A percentile compares a stretch with the other conserved stretches of the same genome.
Evolutionary conservation across 2,888 invertebrate species (phyloP).

Genomic region (Archips crataeganus): DNA sequence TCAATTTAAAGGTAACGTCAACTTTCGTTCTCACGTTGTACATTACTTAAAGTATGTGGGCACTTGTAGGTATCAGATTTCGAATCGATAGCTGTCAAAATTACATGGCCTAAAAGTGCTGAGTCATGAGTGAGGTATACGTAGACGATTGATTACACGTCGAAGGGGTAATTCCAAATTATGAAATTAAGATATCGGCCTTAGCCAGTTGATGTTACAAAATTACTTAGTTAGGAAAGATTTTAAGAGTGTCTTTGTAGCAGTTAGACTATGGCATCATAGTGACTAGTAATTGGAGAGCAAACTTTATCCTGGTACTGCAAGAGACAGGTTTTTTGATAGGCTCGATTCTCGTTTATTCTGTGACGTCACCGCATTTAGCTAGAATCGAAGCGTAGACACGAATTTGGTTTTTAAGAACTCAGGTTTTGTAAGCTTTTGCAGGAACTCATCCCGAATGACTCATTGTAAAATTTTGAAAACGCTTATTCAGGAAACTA

Average conservation of each 20-base stretch:
- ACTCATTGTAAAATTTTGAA: neutral
- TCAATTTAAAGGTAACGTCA: slow-evolving; percentile 36
- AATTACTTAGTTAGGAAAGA: neutral
- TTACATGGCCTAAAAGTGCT: neutral
- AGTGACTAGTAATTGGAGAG: neutral
- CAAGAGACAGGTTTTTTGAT: neutral
- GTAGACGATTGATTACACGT: neutral
- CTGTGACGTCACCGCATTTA: slow-evolving; percentile 34
- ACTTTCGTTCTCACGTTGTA: slow-evolving; percentile 35
- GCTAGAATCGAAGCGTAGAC: slow-evolving; percentile 7
- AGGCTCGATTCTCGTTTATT: slow-evolving; percentile 14
- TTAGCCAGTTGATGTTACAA: neutral
- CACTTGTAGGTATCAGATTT: slow-evolving; percentile 10
- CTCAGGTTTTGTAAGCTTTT: slow-evolving; percentile 18
- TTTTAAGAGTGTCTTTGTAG: neutral
- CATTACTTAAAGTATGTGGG: neutral
- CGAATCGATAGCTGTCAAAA: slow-evolving; percentile 21
- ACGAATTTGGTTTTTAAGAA: neutral
- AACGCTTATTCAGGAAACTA: neutral
- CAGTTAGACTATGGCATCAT: neutral
- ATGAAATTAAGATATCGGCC: neutral
- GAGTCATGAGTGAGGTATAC: neutral
- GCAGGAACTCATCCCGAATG: slow-evolving; percentile 4
- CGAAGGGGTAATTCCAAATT: slow-evolving; percentile 9
- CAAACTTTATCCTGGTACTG: slow-evolving; percentile 26